A percentile compares a stretch with the other conserved stretches of the same genome.
phyloP scores from a whole-genome alignment of 35 echinoderm and acorn worm species.

The Anneissia japonica region DNA sequence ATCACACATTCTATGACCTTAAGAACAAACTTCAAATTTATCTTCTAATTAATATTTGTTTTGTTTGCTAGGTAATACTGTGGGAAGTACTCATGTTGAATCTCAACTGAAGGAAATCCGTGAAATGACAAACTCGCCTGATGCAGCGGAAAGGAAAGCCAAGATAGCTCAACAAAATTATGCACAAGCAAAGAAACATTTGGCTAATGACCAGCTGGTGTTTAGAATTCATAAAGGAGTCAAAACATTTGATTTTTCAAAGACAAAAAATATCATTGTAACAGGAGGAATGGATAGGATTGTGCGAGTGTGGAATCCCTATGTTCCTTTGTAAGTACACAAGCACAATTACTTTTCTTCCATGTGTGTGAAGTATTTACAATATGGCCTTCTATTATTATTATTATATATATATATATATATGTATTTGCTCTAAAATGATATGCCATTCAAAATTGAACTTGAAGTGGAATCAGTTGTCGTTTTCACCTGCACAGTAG shows the following conservation, averaged over 20 bases:
- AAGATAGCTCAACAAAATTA: constrained; percentile 89
- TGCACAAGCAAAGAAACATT: constrained; percentile 41
- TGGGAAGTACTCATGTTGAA: constrained; percentile 90
- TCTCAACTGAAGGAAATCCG: constrained; percentile 80
- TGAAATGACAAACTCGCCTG: constrained; percentile 51
- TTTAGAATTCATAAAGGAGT: constrained; percentile 96
- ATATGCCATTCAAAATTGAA: not conserved
- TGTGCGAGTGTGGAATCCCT: constrained; percentile 91
- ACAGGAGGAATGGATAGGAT: constrained; percentile 94
- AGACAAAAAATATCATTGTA: constrained; percentile 83
- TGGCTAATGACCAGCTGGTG: constrained; percentile 71
- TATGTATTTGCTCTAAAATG: not conserved
- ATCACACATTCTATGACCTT: too few relatives aligned
- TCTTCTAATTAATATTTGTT: not conserved
- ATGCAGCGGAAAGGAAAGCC: constrained; percentile 57
- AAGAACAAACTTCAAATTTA: too few relatives aligned
- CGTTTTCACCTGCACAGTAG: not conserved
- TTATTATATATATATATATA: not conserved
- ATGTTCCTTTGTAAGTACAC: constrained; percentile 89
- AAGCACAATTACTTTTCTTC: too few relatives aligned
- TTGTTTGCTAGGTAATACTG: constrained; percentile 47
- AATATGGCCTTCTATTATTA: not conserved
- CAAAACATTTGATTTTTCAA: constrained; percentile 93
- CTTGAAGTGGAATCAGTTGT: not conserved
- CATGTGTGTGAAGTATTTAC: too few relatives aligned